Evolutionary conservation across 2,888 invertebrate species (phyloP), one percentile per base, ranked within the genome.

Genomic region (Callosobruchus maculatus): DNA sequence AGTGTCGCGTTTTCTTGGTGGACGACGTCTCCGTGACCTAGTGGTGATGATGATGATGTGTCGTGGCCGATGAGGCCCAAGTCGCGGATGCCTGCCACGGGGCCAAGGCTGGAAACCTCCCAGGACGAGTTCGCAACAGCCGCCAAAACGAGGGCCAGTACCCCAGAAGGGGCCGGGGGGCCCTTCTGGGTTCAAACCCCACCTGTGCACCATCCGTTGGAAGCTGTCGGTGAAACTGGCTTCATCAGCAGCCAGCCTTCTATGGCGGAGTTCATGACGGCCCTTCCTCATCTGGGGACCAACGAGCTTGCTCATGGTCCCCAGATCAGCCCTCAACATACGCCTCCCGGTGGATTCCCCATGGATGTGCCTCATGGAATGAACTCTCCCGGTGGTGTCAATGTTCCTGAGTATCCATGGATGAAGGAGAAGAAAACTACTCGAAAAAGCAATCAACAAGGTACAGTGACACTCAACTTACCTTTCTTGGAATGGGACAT

Each of bases 341-440:
- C 93, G 74, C 92, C 93, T 81, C 92, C 94, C 21, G 91, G 92
- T 77, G 86, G 88, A 73, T 88, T 87, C 83, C 88, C 85, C 72
- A 86, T 88, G 85, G 88, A 87, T 71, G 87, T 89, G 74, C 92
- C 92, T 0, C 92, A 92, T 70, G 91, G 91, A 26, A 87, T 90
- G 78, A 86, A 88, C 21, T 92, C 92, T 74, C 89, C 89, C 20
- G 93, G 93, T 76, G 93, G 93, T 76, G 92, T 93, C 83, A 94
- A 94, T 84, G 95, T 97, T 77, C 97, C 96, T 74, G 97, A 97
- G 86, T 97, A 97, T 86, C 96, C 97, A 18, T 97, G 97, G 97
- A 97, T 97, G 97, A 97, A 97, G 86, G 97, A 97, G 89, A 97
- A 97, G 91, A 97, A 97, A 89, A 96, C 96, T 0, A 94, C 96